A percentile compares a stretch with the other conserved stretches of the same genome.
These are phyloP conservation scores for Ageneiosus marmoratus DNA, from an alignment of 2,113 vertebrate genomes.

Conservation along the genomic window DNA sequence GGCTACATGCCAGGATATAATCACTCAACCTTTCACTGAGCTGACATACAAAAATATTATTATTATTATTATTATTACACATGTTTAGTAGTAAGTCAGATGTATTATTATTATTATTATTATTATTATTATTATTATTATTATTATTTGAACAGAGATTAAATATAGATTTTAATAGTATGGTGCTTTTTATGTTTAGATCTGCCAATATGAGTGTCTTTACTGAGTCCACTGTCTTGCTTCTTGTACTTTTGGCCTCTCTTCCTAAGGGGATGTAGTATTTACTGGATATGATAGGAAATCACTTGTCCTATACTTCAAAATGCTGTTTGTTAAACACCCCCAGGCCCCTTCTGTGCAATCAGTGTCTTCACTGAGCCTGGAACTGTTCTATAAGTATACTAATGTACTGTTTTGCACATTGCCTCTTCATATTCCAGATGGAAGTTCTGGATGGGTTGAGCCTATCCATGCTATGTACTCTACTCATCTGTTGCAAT, in stretches of 20 bases:
- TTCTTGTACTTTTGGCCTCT: conserved; percentile 48
- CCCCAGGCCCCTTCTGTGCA: background rate
- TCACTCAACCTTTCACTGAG: conserved; percentile 13
- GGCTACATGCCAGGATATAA: background rate
- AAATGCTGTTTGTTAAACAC: conserved; percentile 2
- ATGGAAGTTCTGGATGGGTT: conserved; percentile 44
- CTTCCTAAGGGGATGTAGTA: conserved; percentile 1
- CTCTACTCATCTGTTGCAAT: conserved; percentile 70
- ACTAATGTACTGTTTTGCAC: conserved; percentile 72
- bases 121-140: conserved; percentile 50
- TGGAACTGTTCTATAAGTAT: conserved; percentile 47
- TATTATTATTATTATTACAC: conserved; percentile 29
- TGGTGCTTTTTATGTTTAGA: conserved; percentile 56
- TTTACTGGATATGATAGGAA: conserved; percentile 19
- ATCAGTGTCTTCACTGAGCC: conserved; percentile 18
- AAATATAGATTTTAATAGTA: conserved; percentile 53
- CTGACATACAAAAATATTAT: conserved; percentile 32
- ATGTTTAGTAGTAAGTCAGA: conserved; percentile 45
- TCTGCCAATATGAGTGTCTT: conserved; percentile 34
- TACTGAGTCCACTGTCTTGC: conserved; percentile 32
- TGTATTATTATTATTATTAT: conserved; percentile 56
- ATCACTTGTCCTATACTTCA: conserved; percentile 17
- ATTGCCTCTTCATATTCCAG: conserved; percentile 56
- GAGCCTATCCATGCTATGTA: conserved; percentile 59
- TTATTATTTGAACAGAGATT: conserved; percentile 45